Base-by-base conservation (phyloP, 1,140 invertebrate species). In the Proctacanthus coquilletti region DNA sequence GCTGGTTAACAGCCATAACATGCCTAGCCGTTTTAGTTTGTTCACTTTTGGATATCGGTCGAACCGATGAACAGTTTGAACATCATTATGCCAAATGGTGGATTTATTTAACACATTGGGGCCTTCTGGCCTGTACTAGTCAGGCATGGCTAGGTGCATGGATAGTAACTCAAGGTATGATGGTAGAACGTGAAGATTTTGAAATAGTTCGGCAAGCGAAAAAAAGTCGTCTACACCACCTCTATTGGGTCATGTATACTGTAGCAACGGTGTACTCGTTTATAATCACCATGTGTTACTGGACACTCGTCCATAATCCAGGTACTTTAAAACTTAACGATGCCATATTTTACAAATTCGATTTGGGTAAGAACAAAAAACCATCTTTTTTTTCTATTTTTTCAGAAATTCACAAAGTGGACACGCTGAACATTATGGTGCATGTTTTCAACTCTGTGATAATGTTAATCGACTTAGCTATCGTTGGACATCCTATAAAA, bases 91-190 rank as follows among this genome's bases (percentile, higher is more conserved):
- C 56, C 9, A 70, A 69, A 45, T 78, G 74, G 74, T 61, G 67
- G 27, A 75, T 77, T 29, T 78, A 75, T 45, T 49, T 79, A n/a
- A 78, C 75, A 9, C 70, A 77, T 45, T 77, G 75, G 74, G 74
- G 73, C 9, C 54, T 74, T 38, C 46, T 63, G 0, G 46, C 69
- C 1, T 74, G 71, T 20, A 50, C 64, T 0, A 40, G 52, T 0
- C 74, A 61, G 39, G 54, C 34, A 36, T 54, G 42, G 67, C 60
- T 49, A 44, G 50, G 48, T 30, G 51, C 53, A 25, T 52, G 53
- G 49, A 57, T 62, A 34, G 51, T 52, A 6, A 59, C 52, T 39
- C 55, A 60, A 43, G 60, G 56, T n/a, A 56, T 61, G 54, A 62
- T 57, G 57, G 62, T 51, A 42, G 61, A 55, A 41, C 53, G 50